A percentile compares a stretch with the other conserved stretches of the same genome.
These are phyloP conservation scores for Gnathonemus echidnorhynchus DNA, from an alignment of 2,113 vertebrate species.

Conservation along the genomic window DNA sequence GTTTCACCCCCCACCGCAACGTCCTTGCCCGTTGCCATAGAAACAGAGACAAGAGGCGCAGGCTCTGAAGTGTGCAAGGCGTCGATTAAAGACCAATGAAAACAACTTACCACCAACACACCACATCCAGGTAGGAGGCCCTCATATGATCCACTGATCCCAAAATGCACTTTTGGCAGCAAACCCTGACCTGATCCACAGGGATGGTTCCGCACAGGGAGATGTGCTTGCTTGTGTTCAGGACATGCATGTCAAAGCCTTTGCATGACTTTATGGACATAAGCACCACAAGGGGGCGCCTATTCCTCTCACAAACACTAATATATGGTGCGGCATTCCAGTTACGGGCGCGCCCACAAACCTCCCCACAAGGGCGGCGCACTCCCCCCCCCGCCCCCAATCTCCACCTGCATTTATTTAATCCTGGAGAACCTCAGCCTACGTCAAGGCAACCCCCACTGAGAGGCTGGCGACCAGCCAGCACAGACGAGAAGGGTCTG, in stretches of 20 bases:
- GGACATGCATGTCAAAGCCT: neutral
- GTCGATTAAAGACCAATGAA: neutral
- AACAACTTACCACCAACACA: neutral
- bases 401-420: neutral
- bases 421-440: constrained; percentile 6
- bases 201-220: neutral
- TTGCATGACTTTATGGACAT: neutral
- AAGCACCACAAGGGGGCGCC: neutral
- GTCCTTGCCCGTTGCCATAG: neutral
- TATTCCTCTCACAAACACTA: neutral
- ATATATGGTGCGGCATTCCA: neutral
- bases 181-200: neutral
- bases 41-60: neutral
- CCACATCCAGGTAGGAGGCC: neutral
- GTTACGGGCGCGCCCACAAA: neutral
- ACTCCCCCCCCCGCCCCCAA: too few relatives aligned
- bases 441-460: neutral
- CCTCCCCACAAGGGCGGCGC: neutral
- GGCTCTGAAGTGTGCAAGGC: neutral
- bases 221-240: neutral
- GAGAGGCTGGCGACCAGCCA: neutral
- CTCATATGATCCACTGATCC: neutral
- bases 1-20: neutral
- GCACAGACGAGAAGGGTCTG: neutral
- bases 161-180: neutral